These are phyloP conservation scores for Aphidius colemani DNA, from an alignment of 2,888 invertebrate genomes.

Conservation along the genomic window DNA sequence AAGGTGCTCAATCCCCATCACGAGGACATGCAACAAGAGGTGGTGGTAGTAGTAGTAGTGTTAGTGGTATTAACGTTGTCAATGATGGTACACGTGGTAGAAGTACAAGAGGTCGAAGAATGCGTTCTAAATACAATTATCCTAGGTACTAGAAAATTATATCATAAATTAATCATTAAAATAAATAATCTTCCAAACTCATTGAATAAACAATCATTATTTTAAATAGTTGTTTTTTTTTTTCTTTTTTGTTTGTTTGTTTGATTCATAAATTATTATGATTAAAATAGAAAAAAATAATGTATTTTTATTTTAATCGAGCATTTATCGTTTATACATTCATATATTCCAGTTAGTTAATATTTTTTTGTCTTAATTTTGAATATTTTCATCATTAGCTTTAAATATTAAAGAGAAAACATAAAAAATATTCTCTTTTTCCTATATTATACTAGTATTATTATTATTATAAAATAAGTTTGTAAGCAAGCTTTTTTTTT, in stretches of 20 bases:
- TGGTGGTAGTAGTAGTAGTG: constrained; percentile 39
- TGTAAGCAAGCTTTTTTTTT: too few relatives aligned
- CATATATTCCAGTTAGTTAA: background rate
- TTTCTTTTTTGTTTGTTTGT: constrained; percentile 8
- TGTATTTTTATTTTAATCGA: constrained; percentile 16
- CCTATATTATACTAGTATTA: too few relatives aligned
- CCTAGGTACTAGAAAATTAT: constrained; percentile 35
- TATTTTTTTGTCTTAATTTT: too few relatives aligned
- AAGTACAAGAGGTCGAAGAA: constrained; percentile 45
- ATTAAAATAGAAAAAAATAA: constrained; percentile 20
- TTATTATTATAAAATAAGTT: too few relatives aligned
- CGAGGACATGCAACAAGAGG: constrained; percentile 48
- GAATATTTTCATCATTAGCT: too few relatives aligned
- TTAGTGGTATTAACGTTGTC: constrained; percentile 37
- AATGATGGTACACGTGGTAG: constrained; percentile 45
- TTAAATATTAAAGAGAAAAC: too few relatives aligned
- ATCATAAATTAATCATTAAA: background rate
- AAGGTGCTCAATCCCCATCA: constrained; percentile 40
- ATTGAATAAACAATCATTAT: constrained; percentile 8
- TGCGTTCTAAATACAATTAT: constrained; percentile 43
- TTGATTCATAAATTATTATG: constrained; percentile 14
- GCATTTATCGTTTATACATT: constrained; percentile 5
- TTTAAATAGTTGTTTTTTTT: constrained; percentile 14
- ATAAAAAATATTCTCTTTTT: too few relatives aligned
- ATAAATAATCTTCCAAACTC: constrained; percentile 35